Evolutionary conservation across 2,888 invertebrate species (phyloP).

Genomic region (Sylvicola cinctus): DNA sequence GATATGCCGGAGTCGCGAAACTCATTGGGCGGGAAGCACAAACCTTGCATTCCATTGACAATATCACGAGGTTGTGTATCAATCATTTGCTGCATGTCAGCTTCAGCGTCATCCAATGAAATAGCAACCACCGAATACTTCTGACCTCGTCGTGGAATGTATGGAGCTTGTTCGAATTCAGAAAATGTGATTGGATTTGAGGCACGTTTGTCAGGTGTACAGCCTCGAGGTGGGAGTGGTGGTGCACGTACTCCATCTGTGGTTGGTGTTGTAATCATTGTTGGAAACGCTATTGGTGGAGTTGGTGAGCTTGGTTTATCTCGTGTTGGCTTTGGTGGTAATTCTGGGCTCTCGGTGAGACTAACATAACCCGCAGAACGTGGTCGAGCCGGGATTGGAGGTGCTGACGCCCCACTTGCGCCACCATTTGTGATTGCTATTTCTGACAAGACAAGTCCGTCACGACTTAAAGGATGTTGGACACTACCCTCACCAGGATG

Average conservation of each 20-base stretch:
- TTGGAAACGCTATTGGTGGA: too few relatives aligned
- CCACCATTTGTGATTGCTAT: slow-evolving; percentile 7
- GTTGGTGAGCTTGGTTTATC: slow-evolving; percentile 9
- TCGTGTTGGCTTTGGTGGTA: slow-evolving; percentile 28
- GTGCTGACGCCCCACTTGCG: slow-evolving; percentile 19
- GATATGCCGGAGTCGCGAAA: slow-evolving; percentile 26
- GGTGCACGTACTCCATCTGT: slow-evolving; percentile 37
- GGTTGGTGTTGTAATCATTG: too few relatives aligned
- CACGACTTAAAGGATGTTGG: slow-evolving; percentile 2
- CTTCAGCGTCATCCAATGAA: slow-evolving; percentile 27
- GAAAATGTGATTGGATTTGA: slow-evolving; percentile 23
- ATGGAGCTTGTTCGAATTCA: slow-evolving; percentile 23
- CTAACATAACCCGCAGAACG: slow-evolving; percentile 34
- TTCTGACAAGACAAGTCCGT: slow-evolving; percentile 4
- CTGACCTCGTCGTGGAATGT: slow-evolving; percentile 25
- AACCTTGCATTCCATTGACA: slow-evolving; percentile 4
- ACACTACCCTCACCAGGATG: slow-evolving; percentile 28
- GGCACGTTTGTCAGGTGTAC: slow-evolving; percentile 27
- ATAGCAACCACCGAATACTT: slow-evolving; percentile 29
- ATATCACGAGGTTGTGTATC: neutral
- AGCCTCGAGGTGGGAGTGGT: slow-evolving; percentile 60
- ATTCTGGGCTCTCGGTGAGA: slow-evolving; percentile 22
- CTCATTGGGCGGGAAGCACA: slow-evolving; percentile 16
- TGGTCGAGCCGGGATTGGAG: slow-evolving; percentile 38
- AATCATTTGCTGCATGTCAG: slow-evolving; percentile 15